phyloP scores from a whole-genome alignment of 2,113 vertebrate species.

The Aptenodytes patagonicus region DNA sequence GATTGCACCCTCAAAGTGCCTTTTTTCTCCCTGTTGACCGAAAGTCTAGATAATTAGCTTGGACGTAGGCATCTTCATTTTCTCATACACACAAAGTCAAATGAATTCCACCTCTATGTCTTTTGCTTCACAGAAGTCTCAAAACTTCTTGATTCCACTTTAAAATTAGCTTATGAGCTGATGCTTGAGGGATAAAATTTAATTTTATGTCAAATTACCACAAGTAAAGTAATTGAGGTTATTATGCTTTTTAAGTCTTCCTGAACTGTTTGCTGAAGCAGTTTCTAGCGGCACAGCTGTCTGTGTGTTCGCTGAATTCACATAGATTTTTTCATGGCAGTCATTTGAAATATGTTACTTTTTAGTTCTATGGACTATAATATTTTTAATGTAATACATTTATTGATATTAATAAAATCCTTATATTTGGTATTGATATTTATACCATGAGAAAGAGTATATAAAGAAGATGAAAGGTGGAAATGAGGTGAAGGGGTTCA shows the following conservation, averaged over 20 bases:
- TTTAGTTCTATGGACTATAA: not conserved
- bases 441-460: not conserved
- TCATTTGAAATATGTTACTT: not conserved
- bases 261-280: conserved; percentile 19
- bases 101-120: not conserved
- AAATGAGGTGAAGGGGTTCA: not conserved
- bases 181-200: conserved; percentile 45
- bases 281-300: not conserved
- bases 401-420: not conserved
- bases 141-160: conserved; percentile 46
- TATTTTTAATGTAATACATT: not conserved
- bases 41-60: not conserved
- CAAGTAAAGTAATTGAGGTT: not conserved
- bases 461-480: not conserved
- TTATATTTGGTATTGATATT: not conserved
- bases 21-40: not conserved
- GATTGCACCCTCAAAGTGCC: not conserved
- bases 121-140: conserved; percentile 58
- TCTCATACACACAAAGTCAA: not conserved
- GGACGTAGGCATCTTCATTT: not conserved
- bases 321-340: not conserved
- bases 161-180: conserved; percentile 42
- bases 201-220: conserved; percentile 15
- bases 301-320: not conserved
- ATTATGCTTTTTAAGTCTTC: not conserved